A percentile compares a stretch with the other conserved stretches of the same genome.
Conservation (phyloP, 2,797 vertebrate genomes). For the Potorous gilbertii region DNA sequence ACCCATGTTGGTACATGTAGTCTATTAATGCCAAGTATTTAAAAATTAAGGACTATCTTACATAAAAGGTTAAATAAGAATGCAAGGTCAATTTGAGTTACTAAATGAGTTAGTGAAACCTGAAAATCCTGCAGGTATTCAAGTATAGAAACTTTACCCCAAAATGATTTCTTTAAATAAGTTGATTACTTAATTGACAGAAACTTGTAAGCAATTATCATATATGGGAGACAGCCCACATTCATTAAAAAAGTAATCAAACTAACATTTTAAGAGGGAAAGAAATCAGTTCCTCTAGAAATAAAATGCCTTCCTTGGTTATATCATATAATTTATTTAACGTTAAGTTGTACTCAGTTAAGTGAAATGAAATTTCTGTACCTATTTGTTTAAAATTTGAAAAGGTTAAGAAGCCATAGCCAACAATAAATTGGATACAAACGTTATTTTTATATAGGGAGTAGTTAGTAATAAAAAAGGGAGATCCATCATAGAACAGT, state of each 20-base stretch:
- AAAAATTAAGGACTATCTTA: neutral
- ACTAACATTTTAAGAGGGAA: constrained; percentile 52
- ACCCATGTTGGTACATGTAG: neutral
- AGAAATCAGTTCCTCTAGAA: constrained; percentile 63
- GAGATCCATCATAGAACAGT: constrained; percentile 59
- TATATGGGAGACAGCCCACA: neutral
- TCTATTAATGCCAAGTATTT: neutral
- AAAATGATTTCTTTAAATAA: neutral
- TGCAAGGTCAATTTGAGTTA: neutral
- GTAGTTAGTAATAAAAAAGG: constrained; percentile 61
- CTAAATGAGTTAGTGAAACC: neutral
- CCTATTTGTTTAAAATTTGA: constrained; percentile 11
- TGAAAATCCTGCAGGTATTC: neutral
- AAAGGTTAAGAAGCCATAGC: constrained; percentile 51
- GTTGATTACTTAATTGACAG: neutral
- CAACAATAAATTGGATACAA: constrained; percentile 34
- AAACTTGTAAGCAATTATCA: neutral
- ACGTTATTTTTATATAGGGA: constrained; percentile 47
- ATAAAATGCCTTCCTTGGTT: constrained; percentile 54
- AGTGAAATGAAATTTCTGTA: constrained; percentile 54
- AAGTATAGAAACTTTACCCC: neutral
- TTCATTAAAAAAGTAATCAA: constrained; percentile 66
- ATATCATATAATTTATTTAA: constrained; percentile 61
- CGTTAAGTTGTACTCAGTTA: constrained; percentile 60
- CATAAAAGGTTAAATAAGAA: neutral